Percentiles rank a stretch among this genome's conserved stretches.
Conservation (phyloP, 92 coral and sea anemone species). For the Plumapathes pennacea region DNA sequence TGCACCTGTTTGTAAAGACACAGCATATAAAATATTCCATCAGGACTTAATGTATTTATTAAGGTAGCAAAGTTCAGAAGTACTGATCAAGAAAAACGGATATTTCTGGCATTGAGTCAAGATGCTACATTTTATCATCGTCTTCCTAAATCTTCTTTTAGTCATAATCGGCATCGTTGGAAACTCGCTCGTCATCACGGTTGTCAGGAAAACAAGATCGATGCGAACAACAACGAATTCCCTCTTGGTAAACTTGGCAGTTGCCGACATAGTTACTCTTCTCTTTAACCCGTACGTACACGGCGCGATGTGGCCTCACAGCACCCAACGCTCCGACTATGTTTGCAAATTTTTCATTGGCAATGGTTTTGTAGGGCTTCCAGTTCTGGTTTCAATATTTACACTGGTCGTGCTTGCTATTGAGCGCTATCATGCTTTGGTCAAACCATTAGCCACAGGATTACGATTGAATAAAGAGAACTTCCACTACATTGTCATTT, state of each 20-base stretch:
- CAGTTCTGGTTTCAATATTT: constrained; percentile 59
- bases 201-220: constrained; percentile 33
- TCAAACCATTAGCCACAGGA: constrained; percentile 50
- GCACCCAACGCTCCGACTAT: no score
- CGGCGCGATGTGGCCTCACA: no score
- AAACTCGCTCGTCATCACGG: constrained; percentile 35
- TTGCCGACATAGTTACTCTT: constrained; percentile 35
- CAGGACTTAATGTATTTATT: no score
- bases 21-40: no score
- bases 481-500: constrained; percentile 48
- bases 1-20: no score
- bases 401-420: constrained; percentile 64
- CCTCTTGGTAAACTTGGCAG: constrained; percentile 40
- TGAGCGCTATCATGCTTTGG: constrained; percentile 72
- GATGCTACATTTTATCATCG: no score
- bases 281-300: no score
- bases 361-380: constrained; percentile 60
- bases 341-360: constrained; percentile 57
- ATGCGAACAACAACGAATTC: constrained; percentile 50
- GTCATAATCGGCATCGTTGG: constrained; percentile 32
- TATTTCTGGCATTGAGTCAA: no score
- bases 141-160: no score
- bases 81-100: no score
- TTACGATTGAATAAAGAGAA: constrained; percentile 50
- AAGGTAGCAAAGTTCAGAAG: no score